Evolutionary conservation across 92 coral and sea anemone species (phyloP).

Genomic region (Plumapathes pennacea): DNA sequence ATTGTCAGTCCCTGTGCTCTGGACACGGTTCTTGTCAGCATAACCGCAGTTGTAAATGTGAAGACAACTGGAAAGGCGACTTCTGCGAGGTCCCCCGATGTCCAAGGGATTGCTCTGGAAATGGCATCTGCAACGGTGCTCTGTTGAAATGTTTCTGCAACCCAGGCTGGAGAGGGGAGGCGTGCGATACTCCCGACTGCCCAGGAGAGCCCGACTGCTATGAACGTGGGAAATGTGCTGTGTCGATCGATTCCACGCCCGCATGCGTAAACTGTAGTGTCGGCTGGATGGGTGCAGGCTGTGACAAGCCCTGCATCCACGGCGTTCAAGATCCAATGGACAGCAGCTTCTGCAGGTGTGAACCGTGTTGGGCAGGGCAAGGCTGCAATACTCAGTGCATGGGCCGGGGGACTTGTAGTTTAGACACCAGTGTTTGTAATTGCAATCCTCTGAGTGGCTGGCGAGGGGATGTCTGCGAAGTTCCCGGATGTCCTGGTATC

Average conservation of each 20-base stretch:
- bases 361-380: slow-evolving; percentile 91
- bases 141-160: slow-evolving; percentile 84
- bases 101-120: slow-evolving; percentile 94
- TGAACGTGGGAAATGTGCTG: slow-evolving; percentile 75
- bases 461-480: slow-evolving; percentile 93
- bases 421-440: slow-evolving; percentile 39
- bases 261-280: slow-evolving; percentile 77
- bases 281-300: slow-evolving; percentile 98
- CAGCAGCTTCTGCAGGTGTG: slow-evolving; percentile 89
- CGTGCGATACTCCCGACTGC: slow-evolving; percentile 83
- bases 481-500: slow-evolving; percentile 96
- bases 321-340: slow-evolving; percentile 86
- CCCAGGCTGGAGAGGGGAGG: slow-evolving; percentile 91
- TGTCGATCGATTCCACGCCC: slow-evolving; percentile 35
- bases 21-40: slow-evolving; percentile 74
- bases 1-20: slow-evolving; percentile 89
- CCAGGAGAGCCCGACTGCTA: slow-evolving; percentile 95
- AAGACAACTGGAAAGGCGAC: slow-evolving; percentile 72
- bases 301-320: slow-evolving; percentile 84
- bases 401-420: slow-evolving; percentile 80
- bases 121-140: slow-evolving; percentile 92
- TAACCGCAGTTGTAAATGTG: slow-evolving; percentile 65
- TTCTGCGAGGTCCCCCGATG: slow-evolving; percentile 84
- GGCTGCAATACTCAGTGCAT: slow-evolving; percentile 86
- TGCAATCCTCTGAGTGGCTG: slow-evolving; percentile 88